phyloP scores from a whole-genome alignment of 2,797 vertebrate species.

The Pseudotriccus pelzelni region DNA sequence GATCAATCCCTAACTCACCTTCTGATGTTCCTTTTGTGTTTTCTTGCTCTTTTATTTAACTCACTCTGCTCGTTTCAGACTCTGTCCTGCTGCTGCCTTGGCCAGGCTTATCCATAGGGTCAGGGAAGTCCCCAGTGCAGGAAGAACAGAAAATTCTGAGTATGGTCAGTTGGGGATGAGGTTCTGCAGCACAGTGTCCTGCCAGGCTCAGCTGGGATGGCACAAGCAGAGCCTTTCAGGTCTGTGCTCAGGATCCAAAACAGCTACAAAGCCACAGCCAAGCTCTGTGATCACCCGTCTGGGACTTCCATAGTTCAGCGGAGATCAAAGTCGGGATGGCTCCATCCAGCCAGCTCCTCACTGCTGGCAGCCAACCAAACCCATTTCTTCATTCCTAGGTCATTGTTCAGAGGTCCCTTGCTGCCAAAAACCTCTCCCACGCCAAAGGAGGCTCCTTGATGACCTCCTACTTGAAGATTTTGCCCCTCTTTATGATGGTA shows the following conservation, averaged over 20 bases:
- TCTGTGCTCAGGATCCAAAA: not conserved
- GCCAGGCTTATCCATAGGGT: not conserved
- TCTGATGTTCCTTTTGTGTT: not conserved
- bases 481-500: slow-evolving; percentile 94
- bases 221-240: not conserved
- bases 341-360: not conserved
- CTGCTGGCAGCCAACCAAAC: not conserved
- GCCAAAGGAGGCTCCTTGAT: slow-evolving; percentile 95
- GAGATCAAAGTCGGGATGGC: not conserved
- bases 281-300: not conserved
- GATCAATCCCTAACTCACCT: not conserved
- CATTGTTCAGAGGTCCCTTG: slow-evolving; percentile 93
- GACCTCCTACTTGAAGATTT: slow-evolving; percentile 90
- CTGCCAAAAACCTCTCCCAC: slow-evolving; percentile 90
- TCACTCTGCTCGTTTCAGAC: not conserved
- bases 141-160: not conserved
- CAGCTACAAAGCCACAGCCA: not conserved
- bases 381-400: slow-evolving; percentile 79
- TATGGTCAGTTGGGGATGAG: not conserved
- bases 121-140: not conserved
- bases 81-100: not conserved
- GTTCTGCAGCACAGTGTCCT: accelerated
- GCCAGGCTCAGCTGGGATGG: not conserved
- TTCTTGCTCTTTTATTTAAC: not conserved
- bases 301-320: not conserved